Evolutionary conservation across 1,140 invertebrate genomes (phyloP), one percentile per base, ranked within the genome.

Genomic region (Brachionus manjavacas): DNA sequence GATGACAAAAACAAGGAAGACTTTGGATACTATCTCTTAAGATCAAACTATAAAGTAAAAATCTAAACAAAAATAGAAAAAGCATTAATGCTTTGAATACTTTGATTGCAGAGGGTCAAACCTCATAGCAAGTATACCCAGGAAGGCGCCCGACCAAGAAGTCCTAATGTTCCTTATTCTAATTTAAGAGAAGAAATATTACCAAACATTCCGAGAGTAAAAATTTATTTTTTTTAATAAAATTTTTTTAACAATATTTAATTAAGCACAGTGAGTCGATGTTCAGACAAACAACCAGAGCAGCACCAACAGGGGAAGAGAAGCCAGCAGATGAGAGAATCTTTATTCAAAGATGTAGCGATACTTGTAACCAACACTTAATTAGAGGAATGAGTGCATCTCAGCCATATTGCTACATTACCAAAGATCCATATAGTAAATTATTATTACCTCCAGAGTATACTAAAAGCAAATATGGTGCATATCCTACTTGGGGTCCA

Each of bases 401-500:
- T 14, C 80, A 87, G 41, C 88, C 88, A 11, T 86, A 85, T 74
- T 88, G 88, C 64, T 89, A 86, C 85, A 85, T 89, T 9, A 88
- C 86, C 31, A 84, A 86, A 43, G 87, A 88, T 55, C 87, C 86
- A 85, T 80, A 86, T 55, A 83, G 86, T 8, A 84, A 68, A 46
- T 39, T 86, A 46, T 39, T 86, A 41, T 86, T 88, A 52, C 85
- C 87, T 4, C 80, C 84, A 46, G 81, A 87, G 12, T 87, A 89
- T 84, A 87, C 88, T 84, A 87, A 86, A 11, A 86, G 86, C 76
- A 80, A 87, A 66, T 86, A 86, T 12, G 87, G 87, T 11, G 87
- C 88, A 0, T 86, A 87, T 14, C 86, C 87, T 70, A 86, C 86
- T 83, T 89, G 89, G 89, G 88, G 88, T 23, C 87, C 87, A 12